A percentile compares a stretch with the other conserved stretches of the same genome.
Evolutionary conservation across 2,888 invertebrate genomes (phyloP).

Genomic region (Elysia crispata): DNA sequence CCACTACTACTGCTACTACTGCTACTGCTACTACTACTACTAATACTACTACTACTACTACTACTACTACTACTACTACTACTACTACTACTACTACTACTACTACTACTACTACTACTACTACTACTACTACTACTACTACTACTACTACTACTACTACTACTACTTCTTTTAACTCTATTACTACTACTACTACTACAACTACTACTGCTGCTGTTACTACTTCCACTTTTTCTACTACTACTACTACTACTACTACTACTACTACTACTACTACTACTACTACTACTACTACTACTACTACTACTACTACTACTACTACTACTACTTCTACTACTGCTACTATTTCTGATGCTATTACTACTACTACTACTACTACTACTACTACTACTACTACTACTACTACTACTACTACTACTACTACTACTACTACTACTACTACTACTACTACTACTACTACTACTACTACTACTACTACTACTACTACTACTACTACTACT

Average conservation of each 20-base stretch:
- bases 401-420: constrained; percentile 11
- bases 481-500: neutral
- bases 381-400: neutral
- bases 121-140: neutral
- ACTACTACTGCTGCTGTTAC: no score
- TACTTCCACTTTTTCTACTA: no score
- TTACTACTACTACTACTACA: no score
- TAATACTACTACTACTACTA: no score
- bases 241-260: no score
- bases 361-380: constrained; percentile 26
- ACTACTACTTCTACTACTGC: constrained; percentile 24
- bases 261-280: neutral
- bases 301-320: neutral
- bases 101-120: neutral
- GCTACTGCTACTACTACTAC: no score
- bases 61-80: no score
- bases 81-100: no score
- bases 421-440: constrained; percentile 9
- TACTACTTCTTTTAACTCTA: no score
- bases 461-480: neutral
- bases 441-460: constrained; percentile 24
- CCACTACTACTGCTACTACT: no score
- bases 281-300: neutral
- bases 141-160: neutral
- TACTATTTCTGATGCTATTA: constrained; percentile 3